phyloP scores from a whole-genome alignment of 2,888 invertebrate genomes.

The Hofmannophila pseudospretella region DNA sequence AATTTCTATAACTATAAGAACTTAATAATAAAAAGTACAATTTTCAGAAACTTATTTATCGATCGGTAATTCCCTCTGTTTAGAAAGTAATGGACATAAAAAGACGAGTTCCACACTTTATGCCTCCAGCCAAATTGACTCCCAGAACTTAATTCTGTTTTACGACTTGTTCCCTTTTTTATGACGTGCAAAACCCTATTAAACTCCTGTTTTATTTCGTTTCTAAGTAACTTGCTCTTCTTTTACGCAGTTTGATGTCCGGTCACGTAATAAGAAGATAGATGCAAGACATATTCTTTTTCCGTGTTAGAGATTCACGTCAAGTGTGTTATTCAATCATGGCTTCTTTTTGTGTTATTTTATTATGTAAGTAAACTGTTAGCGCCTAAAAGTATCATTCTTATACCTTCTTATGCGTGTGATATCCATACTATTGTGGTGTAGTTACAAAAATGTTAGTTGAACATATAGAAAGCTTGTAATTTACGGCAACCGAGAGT shows the following conservation, averaged over 20 bases:
- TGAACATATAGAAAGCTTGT: no score
- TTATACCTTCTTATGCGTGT: no score
- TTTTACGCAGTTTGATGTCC: conserved; percentile 10
- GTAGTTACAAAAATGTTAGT: no score
- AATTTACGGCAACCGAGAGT: no score
- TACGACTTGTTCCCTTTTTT: conserved; percentile 26
- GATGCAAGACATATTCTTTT: no score
- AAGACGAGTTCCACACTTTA: conserved; percentile 20
- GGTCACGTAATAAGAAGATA: conserved; percentile 14
- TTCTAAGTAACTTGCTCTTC: conserved; percentile 14
- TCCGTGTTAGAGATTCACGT: neutral
- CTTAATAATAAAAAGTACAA: no score
- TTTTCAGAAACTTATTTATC: no score
- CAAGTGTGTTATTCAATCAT: neutral
- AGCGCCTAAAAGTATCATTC: neutral
- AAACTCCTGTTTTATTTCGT: conserved; percentile 22
- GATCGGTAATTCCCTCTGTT: no score
- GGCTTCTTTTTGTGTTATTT: neutral
- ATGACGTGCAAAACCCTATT: conserved; percentile 26
- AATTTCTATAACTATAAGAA: no score
- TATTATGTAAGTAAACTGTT: conserved; percentile 3
- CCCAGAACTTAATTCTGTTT: conserved; percentile 25
- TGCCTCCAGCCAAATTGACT: conserved; percentile 21
- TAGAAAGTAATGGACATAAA: conserved; percentile 17
- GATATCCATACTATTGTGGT: no score